A percentile compares a stretch with the other conserved stretches of the same genome.
These are phyloP conservation scores for Limonius californicus DNA, from an alignment of 1,140 invertebrate species.

Conservation along the genomic window DNA sequence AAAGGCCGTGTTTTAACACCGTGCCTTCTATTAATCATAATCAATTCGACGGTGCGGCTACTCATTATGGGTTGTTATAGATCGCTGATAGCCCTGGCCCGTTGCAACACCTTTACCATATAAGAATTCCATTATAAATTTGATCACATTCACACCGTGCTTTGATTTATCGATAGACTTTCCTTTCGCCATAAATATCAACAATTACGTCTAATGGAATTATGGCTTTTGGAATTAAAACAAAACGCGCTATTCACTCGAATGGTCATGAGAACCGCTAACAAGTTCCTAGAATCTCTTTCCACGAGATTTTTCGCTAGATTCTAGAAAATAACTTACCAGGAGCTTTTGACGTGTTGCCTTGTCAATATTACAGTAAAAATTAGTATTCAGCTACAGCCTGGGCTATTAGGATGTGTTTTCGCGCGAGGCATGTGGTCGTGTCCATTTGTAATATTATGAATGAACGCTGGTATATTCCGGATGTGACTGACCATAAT, in stretches of 20 bases:
- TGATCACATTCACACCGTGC: conserved; percentile 21
- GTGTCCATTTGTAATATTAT: neutral
- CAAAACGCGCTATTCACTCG: no score
- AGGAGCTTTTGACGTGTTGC: no score
- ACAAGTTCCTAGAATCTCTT: no score
- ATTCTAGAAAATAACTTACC: no score
- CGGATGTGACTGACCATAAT: conserved; percentile 29
- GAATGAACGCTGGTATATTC: conserved; percentile 7
- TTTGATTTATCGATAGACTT: conserved; percentile 19
- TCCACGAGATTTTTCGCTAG: no score
- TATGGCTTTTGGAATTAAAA: no score
- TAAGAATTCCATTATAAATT: conserved; percentile 21
- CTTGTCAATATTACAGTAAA: no score
- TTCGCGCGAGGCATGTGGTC: neutral
- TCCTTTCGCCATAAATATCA: neutral
- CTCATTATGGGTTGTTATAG: conserved; percentile 47
- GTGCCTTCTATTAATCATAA: conserved; percentile 43
- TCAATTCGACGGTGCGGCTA: conserved; percentile 45
- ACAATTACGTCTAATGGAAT: neutral
- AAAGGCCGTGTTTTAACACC: conserved; percentile 23
- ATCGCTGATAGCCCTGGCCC: conserved; percentile 40
- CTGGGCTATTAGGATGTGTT: neutral
- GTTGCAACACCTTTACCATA: conserved; percentile 24
- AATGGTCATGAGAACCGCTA: no score
- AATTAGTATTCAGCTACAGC: no score